phyloP scores from a whole-genome alignment of 2,113 vertebrate genomes.

The Henicopernis longicauda region DNA sequence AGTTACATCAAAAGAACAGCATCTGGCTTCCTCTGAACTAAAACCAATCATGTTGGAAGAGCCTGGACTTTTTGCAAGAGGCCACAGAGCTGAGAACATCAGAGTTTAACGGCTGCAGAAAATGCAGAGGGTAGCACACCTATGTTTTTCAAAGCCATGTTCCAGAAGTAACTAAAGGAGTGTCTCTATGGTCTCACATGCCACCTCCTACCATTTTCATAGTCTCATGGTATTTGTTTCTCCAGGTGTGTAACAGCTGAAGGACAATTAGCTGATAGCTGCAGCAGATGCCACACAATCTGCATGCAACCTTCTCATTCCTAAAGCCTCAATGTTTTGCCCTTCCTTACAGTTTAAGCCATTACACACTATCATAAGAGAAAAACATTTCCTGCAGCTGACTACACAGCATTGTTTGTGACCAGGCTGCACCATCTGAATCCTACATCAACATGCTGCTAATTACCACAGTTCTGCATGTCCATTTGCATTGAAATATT shows the following conservation, averaged over 20 bases:
- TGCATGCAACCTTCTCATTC: background rate
- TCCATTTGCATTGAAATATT: constrained; percentile 30
- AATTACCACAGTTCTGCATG: background rate
- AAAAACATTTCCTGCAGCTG: constrained; percentile 56
- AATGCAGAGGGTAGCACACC: background rate
- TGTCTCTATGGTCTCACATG: background rate
- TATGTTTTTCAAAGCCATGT: background rate
- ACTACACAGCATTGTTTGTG: background rate
- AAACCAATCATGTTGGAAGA: background rate
- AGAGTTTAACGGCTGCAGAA: background rate
- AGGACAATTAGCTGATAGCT: background rate
- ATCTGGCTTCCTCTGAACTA: background rate
- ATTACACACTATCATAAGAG: background rate
- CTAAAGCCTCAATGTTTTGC: background rate
- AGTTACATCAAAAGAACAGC: background rate
- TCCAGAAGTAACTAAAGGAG: background rate
- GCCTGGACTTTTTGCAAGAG: background rate
- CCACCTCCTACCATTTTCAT: background rate
- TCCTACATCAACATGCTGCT: background rate
- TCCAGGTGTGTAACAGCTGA: background rate
- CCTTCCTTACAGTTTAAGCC: background rate
- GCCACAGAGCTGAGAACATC: background rate
- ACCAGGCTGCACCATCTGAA: background rate
- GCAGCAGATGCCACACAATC: background rate
- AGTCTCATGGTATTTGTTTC: background rate